These are phyloP conservation scores for Notolabrus celidotus DNA, from an alignment of 2,797 vertebrate species.

Conservation along the genomic window DNA sequence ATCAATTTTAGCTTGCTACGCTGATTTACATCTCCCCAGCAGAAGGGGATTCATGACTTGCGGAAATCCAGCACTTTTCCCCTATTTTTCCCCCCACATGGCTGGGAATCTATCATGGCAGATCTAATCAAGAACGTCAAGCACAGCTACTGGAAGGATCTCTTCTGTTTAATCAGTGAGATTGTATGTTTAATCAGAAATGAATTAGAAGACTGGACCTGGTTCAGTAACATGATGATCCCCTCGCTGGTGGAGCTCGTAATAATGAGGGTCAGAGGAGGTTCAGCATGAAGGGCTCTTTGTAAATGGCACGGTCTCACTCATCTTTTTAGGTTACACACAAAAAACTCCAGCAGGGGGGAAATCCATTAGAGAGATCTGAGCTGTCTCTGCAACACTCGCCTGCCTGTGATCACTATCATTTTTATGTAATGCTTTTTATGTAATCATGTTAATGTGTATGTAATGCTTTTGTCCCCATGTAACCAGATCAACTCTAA, in stretches of 20 bases:
- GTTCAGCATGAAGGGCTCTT: slow-evolving; percentile 32
- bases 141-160: slow-evolving; percentile 36
- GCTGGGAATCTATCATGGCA: slow-evolving; percentile 55
- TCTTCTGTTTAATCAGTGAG: slow-evolving; percentile 45
- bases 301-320: slow-evolving; percentile 46
- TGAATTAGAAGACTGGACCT: slow-evolving; percentile 28
- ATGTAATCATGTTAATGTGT: slow-evolving; percentile 11
- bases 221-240: slow-evolving; percentile 24
- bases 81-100: slow-evolving; percentile 52
- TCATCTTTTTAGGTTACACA: slow-evolving; percentile 39
- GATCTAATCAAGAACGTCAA: slow-evolving; percentile 63
- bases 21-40: slow-evolving; percentile 84
- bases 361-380: slow-evolving; percentile 57
- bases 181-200: slow-evolving; percentile 45
- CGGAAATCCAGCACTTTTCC: slow-evolving; percentile 72
- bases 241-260: slow-evolving; percentile 31
- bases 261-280: slow-evolving; percentile 46
- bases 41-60: slow-evolving; percentile 79
- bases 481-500: slow-evolving; percentile 46
- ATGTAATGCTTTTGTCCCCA: slow-evolving; percentile 33
- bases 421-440: slow-evolving; percentile 34
- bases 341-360: slow-evolving; percentile 38
- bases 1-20: slow-evolving; percentile 79
- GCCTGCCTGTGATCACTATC: slow-evolving; percentile 38
- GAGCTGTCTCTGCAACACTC: slow-evolving; percentile 10